Conservation (phyloP, 2,888 invertebrate genomes). For the Calameuta filiformis region DNA sequence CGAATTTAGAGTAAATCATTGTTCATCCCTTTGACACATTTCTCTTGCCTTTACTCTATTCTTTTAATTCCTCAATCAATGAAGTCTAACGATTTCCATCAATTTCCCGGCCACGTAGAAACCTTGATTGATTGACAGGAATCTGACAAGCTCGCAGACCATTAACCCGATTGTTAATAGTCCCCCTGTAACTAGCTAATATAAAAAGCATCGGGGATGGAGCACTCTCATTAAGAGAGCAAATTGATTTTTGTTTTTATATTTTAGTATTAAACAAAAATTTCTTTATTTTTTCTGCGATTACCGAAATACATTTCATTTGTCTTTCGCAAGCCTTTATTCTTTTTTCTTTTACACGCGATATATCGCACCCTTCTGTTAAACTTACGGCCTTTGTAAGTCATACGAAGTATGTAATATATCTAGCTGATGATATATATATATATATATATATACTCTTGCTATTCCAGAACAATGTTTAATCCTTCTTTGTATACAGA, state of each 20-base stretch:
- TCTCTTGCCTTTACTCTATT: not conserved
- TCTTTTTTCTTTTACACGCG: not conserved
- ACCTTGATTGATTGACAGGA: not conserved
- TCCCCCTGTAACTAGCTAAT: not conserved
- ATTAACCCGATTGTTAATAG: not conserved
- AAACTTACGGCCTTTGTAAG: not conserved
- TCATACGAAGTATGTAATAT: not conserved
- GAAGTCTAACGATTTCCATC: not conserved
- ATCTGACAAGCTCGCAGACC: not conserved
- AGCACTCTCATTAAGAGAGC: not conserved
- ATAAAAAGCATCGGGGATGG: not conserved
- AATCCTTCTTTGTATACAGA: slow-evolving; percentile 11
- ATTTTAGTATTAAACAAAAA: not conserved
- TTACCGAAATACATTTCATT: not conserved
- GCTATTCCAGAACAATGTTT: slow-evolving; percentile 34
- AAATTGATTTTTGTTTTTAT: not conserved
- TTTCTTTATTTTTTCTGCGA: not conserved
- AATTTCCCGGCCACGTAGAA: not conserved
- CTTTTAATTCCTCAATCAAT: not conserved
- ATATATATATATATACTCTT: not conserved
- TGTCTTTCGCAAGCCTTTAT: not conserved
- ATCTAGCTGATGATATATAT: too few relatives aligned
- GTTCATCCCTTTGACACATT: not conserved
- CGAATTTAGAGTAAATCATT: not conserved
- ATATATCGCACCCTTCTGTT: not conserved